These are phyloP conservation scores for Fregetta grallaria DNA, from an alignment of 2,113 vertebrate genomes.

Conservation along the genomic window DNA sequence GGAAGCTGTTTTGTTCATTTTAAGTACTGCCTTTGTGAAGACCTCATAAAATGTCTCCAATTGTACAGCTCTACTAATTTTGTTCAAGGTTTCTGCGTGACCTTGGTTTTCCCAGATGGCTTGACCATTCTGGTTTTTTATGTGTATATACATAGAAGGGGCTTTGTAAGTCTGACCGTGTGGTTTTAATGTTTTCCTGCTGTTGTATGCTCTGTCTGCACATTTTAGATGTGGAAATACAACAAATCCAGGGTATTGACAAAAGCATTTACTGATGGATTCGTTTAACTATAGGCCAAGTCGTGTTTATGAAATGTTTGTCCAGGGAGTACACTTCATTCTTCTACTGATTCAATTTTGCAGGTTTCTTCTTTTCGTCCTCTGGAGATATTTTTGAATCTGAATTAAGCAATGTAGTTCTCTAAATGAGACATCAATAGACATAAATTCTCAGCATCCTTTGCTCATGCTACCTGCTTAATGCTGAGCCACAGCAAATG, in stretches of 20 bases:
- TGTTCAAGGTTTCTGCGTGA: conserved; percentile 49
- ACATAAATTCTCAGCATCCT: not conserved
- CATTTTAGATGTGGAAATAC: conserved; percentile 51
- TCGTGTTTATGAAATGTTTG: not conserved
- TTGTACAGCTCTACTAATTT: conserved; percentile 19
- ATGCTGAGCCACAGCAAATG: not conserved
- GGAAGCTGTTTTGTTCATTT: not conserved
- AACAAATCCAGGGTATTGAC: conserved; percentile 28
- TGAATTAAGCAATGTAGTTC: not conserved
- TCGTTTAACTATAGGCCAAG: conserved; percentile 15
- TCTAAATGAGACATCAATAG: not conserved
- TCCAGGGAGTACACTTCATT: not conserved
- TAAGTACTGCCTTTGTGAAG: conserved; percentile 9
- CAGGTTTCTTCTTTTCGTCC: not conserved
- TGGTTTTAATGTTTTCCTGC: conserved; percentile 72
- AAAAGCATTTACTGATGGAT: conserved; percentile 6
- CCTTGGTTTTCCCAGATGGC: conserved; percentile 71
- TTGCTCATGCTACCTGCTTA: not conserved
- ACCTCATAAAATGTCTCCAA: conserved; percentile 3
- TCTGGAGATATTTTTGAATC: not conserved
- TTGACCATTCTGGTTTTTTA: conserved; percentile 47
- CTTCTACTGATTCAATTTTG: not conserved
- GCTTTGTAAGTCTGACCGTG: conserved; percentile 45
- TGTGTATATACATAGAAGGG: conserved; percentile 64
- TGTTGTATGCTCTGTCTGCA: conserved; percentile 59